These are phyloP conservation scores for Hylaea fasciaria DNA, from an alignment of 2,888 invertebrate genomes.

Conservation along the genomic window DNA sequence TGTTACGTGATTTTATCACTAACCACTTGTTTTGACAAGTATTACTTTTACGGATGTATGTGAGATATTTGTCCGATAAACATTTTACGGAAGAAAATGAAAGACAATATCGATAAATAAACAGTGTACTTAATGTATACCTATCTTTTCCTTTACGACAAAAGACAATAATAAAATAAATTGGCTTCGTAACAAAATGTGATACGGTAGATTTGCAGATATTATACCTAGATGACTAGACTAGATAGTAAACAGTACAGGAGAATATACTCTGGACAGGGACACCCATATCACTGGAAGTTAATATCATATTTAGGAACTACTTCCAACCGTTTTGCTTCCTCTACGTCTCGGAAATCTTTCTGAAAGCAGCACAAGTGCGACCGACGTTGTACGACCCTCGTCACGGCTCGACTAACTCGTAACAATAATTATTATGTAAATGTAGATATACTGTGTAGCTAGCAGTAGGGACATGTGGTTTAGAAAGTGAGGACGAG, in stretches of 20 bases:
- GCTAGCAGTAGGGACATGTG: conserved; percentile 15
- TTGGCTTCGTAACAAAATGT: background rate
- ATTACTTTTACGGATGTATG: no score
- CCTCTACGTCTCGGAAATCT: conserved; percentile 36
- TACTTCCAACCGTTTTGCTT: conserved; percentile 26
- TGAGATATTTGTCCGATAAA: no score
- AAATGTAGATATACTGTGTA: conserved; percentile 37
- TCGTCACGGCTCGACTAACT: conserved; percentile 61
- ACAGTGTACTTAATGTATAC: no score
- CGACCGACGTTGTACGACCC: conserved; percentile 65
- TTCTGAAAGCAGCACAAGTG: conserved; percentile 62
- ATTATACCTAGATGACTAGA: conserved; percentile 2
- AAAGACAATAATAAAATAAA: background rate
- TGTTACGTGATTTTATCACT: background rate
- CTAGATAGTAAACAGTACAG: background rate
- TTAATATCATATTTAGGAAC: conserved; percentile 28
- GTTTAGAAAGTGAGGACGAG: background rate
- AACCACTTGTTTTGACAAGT: no score
- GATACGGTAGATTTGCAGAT: background rate
- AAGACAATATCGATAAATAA: no score
- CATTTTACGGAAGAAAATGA: no score
- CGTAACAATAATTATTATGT: conserved; percentile 58
- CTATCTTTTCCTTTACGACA: no score
- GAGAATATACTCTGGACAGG: conserved; percentile 7
- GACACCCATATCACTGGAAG: conserved; percentile 29